Conservation (phyloP, 2,888 invertebrate species). For the Syrphus vitripennis region DNA sequence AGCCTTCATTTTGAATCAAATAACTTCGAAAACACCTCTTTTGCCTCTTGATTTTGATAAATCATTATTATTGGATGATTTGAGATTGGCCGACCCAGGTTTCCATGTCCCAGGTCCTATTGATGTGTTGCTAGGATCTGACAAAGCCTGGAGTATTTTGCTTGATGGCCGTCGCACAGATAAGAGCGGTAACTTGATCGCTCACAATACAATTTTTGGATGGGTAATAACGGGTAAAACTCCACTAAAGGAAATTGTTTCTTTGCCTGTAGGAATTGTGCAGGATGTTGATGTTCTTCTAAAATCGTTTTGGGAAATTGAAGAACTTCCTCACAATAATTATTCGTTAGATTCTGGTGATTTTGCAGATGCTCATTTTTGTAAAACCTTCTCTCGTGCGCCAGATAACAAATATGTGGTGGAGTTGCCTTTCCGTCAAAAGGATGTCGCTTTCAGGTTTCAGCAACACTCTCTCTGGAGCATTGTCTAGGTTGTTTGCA, state of each 20-base stretch:
- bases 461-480: too few species aligned
- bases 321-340: neutral
- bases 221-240: too few species aligned
- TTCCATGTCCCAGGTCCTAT: neutral
- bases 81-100: neutral
- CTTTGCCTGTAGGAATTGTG: neutral
- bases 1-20: neutral
- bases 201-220: too few species aligned
- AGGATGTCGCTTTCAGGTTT: too few species aligned
- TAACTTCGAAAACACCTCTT: neutral
- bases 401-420: too few species aligned
- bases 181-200: too few species aligned
- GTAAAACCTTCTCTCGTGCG: neutral
- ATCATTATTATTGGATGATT: too few species aligned
- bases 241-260: too few species aligned
- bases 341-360: neutral
- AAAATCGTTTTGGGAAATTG: neutral
- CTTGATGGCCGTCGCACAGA: neutral
- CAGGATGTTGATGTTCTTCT: slow-evolving; percentile 1
- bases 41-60: too few species aligned
- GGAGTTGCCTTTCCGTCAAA: too few species aligned
- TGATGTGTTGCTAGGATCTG: neutral
- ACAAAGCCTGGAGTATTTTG: slow-evolving; percentile 1
- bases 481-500: too few species aligned
- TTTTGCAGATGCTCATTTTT: neutral